These are phyloP conservation scores for Cuniculus paca DNA, from an alignment of 2,797 vertebrate genomes.

Conservation along the genomic window DNA sequence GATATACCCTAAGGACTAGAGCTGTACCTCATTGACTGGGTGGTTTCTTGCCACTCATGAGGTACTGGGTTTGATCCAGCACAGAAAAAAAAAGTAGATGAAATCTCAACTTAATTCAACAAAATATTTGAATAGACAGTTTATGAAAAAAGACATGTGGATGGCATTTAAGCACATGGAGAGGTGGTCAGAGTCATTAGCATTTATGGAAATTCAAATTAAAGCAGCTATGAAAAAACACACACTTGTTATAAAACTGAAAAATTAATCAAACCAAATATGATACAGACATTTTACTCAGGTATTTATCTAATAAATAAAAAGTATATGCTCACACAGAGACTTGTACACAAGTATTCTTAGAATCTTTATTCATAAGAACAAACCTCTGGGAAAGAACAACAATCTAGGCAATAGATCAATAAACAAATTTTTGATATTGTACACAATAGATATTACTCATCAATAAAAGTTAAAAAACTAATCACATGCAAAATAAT, in stretches of 20 bases:
- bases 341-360: not conserved
- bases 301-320: not conserved
- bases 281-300: not conserved
- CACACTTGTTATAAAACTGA: not conserved
- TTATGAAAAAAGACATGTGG: not conserved
- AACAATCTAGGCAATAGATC: not conserved
- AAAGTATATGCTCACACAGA: not conserved
- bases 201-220: not conserved
- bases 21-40: no score
- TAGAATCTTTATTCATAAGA: not conserved
- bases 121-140: not conserved
- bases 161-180: not conserved
- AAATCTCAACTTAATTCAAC: not conserved
- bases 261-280: not conserved
- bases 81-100: not conserved
- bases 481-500: not conserved
- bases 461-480: not conserved
- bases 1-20: not conserved
- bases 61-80: not conserved
- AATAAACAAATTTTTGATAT: not conserved
- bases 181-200: not conserved
- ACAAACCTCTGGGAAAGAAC: not conserved
- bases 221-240: not conserved
- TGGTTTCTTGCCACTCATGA: not conserved
- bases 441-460: not conserved